Percentiles rank a stretch among this genome's conserved stretches.
phyloP scores from a whole-genome alignment of 2,888 invertebrate genomes.

The Diaprepes abbreviatus region DNA sequence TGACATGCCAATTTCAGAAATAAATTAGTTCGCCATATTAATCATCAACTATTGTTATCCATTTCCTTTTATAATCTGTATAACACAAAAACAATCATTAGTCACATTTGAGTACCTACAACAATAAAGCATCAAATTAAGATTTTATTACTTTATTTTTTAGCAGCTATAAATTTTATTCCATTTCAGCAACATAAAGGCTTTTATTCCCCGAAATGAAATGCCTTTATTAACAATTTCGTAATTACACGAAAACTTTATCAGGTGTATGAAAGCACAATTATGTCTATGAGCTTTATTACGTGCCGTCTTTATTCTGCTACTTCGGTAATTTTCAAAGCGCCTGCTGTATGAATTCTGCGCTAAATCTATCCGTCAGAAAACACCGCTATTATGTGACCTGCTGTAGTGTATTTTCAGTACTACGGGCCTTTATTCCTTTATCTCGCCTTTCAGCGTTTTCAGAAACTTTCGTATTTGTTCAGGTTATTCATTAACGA shows the following conservation, averaged over 20 bases:
- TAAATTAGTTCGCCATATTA: no score
- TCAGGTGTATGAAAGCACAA: slow-evolving; percentile 56
- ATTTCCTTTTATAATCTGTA: no score
- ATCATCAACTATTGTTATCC: no score
- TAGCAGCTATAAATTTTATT: no score
- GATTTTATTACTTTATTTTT: no score
- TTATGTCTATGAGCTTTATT: slow-evolving; percentile 57
- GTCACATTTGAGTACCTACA: no score
- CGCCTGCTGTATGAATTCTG: slow-evolving; percentile 59
- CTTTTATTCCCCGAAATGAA: not conserved
- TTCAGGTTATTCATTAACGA: slow-evolving; percentile 68
- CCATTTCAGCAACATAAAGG: not conserved
- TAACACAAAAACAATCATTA: no score
- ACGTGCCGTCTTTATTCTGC: slow-evolving; percentile 56
- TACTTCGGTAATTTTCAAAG: slow-evolving; percentile 63
- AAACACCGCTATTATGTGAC: slow-evolving; percentile 63
- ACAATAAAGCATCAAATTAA: no score
- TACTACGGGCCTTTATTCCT: slow-evolving; percentile 65
- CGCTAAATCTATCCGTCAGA: slow-evolving; percentile 62
- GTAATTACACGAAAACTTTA: slow-evolving; percentile 50
- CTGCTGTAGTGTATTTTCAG: slow-evolving; percentile 63
- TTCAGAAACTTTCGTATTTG: slow-evolving; percentile 66
- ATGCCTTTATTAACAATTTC: slow-evolving; percentile 23
- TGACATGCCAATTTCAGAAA: no score
- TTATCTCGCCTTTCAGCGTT: slow-evolving; percentile 68